phyloP scores from a whole-genome alignment of 1,140 invertebrate species.

The Trichogramma pretiosum region DNA sequence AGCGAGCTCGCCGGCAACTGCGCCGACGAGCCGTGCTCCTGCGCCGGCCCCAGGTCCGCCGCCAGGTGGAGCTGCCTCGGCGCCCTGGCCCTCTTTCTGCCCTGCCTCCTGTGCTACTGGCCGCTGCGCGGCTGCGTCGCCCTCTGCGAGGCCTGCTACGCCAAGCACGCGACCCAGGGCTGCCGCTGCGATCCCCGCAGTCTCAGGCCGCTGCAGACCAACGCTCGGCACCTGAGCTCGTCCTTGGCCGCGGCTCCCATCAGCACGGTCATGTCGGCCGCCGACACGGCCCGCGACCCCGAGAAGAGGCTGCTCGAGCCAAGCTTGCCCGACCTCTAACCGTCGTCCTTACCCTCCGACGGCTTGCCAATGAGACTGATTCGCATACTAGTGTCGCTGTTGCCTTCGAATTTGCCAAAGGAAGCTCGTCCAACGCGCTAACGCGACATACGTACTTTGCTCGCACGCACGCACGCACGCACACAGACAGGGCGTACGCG shows the following conservation, averaged over 20 bases:
- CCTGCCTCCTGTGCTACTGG: conserved; percentile 87
- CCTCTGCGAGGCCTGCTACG: conserved; percentile 72
- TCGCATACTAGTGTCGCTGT: no score
- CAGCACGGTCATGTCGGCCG: no score
- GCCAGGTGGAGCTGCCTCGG: conserved; percentile 78
- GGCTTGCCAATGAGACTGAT: no score
- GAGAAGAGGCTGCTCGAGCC: conserved; percentile 43
- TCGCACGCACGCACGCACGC: background rate
- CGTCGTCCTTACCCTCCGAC: background rate
- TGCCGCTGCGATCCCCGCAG: conserved; percentile 53
- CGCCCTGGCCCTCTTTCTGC: conserved; percentile 68
- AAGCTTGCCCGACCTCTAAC: conserved; percentile 37
- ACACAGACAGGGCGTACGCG: background rate
- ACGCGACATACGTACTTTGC: background rate
- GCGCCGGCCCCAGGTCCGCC: conserved; percentile 58
- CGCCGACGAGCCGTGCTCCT: conserved; percentile 81
- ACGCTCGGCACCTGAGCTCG: conserved; percentile 4
- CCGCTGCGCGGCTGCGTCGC: conserved; percentile 73
- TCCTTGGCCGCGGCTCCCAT: no score
- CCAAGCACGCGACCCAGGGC: conserved; percentile 63
- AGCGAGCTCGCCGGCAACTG: conserved; percentile 61
- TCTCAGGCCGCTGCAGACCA: conserved; percentile 41
- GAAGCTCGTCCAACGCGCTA: background rate
- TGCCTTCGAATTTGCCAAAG: no score
- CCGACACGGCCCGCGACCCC: no score